These are phyloP conservation scores for Pseudanteris insignis DNA, from an alignment of 2,888 invertebrate genomes.

Conservation along the genomic window DNA sequence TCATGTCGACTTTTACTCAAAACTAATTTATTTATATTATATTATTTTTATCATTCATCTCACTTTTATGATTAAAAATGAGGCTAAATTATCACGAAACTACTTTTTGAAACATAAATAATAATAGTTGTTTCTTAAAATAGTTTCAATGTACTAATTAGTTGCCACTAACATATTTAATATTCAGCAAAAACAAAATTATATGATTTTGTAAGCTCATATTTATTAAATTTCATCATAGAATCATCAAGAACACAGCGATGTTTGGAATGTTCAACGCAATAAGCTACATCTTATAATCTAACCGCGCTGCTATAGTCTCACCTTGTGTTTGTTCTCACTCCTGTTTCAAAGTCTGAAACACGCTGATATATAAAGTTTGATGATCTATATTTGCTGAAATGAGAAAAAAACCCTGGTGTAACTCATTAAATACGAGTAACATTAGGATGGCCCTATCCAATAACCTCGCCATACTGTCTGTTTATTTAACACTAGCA, in stretches of 20 bases:
- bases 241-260: slow-evolving; percentile 56
- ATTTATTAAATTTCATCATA: slow-evolving; percentile 51
- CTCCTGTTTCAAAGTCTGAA: slow-evolving; percentile 71
- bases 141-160: too few relatives aligned
- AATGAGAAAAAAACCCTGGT: slow-evolving; percentile 68
- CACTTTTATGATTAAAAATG: too few relatives aligned
- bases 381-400: slow-evolving; percentile 71
- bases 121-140: too few relatives aligned
- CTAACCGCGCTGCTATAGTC: slow-evolving; percentile 65
- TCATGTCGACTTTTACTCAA: too few relatives aligned
- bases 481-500: slow-evolving; percentile 53
- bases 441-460: slow-evolving; percentile 62
- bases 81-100: too few relatives aligned
- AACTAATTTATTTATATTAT: too few relatives aligned
- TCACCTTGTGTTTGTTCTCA: slow-evolving; percentile 70
- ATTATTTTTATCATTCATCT: too few relatives aligned
- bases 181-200: too few relatives aligned
- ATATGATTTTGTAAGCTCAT: too few relatives aligned
- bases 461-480: slow-evolving; percentile 64
- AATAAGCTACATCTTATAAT: slow-evolving; percentile 62
- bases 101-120: too few relatives aligned
- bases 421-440: slow-evolving; percentile 58
- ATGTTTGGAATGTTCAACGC: slow-evolving; percentile 58
- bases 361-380: slow-evolving; percentile 70
- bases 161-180: too few relatives aligned